Conservation (phyloP, 37 sponge, comb jelly and placozoan genomes). For the Cladorhizidae sp. region DNA sequence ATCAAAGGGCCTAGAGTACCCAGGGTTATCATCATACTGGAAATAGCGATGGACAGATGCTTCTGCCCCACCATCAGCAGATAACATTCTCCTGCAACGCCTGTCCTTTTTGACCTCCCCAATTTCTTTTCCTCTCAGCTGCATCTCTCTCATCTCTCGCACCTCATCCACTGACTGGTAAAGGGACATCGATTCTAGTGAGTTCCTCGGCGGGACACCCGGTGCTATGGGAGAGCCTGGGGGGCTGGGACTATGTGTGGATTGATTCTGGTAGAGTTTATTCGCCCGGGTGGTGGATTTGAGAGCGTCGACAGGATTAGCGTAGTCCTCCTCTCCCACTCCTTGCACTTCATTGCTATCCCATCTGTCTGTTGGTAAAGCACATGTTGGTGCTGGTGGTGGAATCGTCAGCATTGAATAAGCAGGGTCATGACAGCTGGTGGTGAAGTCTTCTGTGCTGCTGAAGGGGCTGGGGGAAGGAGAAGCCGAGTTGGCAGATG, state of each 20-base stretch:
- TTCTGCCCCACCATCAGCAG: background rate
- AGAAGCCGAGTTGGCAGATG: background rate
- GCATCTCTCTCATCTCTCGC: constrained; percentile 26
- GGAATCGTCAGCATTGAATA: constrained; percentile 13
- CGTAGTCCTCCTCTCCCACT: constrained; percentile 13
- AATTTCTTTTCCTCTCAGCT: background rate
- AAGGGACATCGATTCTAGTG: background rate
- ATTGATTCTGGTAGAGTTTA: background rate
- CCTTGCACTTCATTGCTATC: background rate
- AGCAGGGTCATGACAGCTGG: background rate
- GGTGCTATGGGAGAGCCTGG: background rate
- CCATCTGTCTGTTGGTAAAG: background rate
- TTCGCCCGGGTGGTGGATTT: background rate
- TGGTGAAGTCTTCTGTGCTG: constrained; percentile 12
- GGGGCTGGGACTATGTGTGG: background rate
- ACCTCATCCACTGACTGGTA: constrained; percentile 48
- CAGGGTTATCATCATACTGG: constrained; percentile 19
- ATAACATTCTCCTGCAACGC: background rate
- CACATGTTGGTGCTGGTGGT: background rate
- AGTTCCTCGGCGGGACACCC: background rate
- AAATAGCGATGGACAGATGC: background rate
- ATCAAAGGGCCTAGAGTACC: constrained; percentile 62
- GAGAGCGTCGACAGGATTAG: constrained; percentile 35
- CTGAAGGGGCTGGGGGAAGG: background rate
- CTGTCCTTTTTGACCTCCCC: background rate